Evolutionary conservation across 2,113 vertebrate species (phyloP), one percentile per base, ranked within the genome.

Genomic region (Galemys pyrenaicus): DNA sequence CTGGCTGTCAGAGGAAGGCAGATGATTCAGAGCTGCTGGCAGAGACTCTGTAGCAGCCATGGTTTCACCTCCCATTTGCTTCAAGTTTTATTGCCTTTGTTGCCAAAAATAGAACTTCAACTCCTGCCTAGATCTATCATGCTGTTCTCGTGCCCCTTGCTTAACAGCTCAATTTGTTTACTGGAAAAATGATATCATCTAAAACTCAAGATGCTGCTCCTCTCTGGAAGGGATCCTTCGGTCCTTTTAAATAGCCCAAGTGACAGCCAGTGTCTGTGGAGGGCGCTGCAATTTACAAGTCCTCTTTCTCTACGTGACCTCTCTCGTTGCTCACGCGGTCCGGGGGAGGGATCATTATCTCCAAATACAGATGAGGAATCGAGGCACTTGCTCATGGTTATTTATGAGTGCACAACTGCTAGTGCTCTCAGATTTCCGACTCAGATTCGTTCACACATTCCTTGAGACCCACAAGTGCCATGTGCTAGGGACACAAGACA

Each of bases 81-180:
- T 94, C 87, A 64, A 86, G 46, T 93, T 94, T 93, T 81, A 70
- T 79, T 95, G 94, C 87, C 90, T 96, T 95, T 89, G 84, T 94
- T 94, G 78, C 93, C 94, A 83, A 95, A 94, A 97, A 95, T 89
- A 97, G 94, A 84, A 30, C 78, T 62, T 92, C 84, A 85, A 84
- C 89, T 87, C 89, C 95, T 79, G 90, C 93, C 89, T 79, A 44
- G 83, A 39, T 93, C 24, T 28, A 30, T 78, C 87, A 37, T 65
- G 67, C 84, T 90, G 75, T 73, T 83, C 89, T 46, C 24, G n/a
- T 51, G 83, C 41, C 94, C 89, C 83, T 92, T 67, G 67, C 84
- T 94, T 54, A 74, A 88, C 89, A 92, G 91, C 54, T 92, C 87
- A 64, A 41, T 94, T 60, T 88, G 49, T 92, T 92, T 87, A 65